A percentile compares a stretch with the other conserved stretches of the same genome.
Conservation (phyloP, 2,113 vertebrate species). For the Stegostoma tigrinum region DNA sequence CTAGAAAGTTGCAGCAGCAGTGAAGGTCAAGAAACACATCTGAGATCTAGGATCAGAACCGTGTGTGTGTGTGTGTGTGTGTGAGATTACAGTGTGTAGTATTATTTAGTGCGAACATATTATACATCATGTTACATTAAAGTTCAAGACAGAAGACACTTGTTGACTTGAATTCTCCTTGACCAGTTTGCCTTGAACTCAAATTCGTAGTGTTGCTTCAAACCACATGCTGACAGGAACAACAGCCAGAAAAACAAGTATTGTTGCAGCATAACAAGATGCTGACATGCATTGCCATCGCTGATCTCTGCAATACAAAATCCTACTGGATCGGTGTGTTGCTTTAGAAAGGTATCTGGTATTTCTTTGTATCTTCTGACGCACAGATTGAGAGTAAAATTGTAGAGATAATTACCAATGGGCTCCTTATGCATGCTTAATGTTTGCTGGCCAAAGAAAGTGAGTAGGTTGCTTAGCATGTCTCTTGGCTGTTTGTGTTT, state of each 20-base stretch:
- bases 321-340: neutral
- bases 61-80: too few species aligned
- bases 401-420: neutral
- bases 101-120: too few species aligned
- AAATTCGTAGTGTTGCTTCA: too few species aligned
- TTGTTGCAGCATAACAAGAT: neutral
- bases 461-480: neutral
- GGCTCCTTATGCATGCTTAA: neutral
- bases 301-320: too few species aligned
- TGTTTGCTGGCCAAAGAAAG: neutral
- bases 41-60: too few species aligned
- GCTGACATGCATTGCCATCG: neutral
- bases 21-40: too few species aligned
- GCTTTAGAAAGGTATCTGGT: neutral
- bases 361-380: neutral
- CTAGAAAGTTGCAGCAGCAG: too few species aligned
- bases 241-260: neutral
- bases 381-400: neutral
- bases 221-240: neutral
- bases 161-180: too few species aligned
- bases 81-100: too few species aligned
- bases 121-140: too few species aligned
- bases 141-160: too few species aligned
- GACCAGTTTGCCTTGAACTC: too few species aligned
- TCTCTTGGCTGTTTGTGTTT: neutral